Evolutionary conservation across 1,140 invertebrate species (phyloP).

Genomic region (Bombus confusus): DNA sequence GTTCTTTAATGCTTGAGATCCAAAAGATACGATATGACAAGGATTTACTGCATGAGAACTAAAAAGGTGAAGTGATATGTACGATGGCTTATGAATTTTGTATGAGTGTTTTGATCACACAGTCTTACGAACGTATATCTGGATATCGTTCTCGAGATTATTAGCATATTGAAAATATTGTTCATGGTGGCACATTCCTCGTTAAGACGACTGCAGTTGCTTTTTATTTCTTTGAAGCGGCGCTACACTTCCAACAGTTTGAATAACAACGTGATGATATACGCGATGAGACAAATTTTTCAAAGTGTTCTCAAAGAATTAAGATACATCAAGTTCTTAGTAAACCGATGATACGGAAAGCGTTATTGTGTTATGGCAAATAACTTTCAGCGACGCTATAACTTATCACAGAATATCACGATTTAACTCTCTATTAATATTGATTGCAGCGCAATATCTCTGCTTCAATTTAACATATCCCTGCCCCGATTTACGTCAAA

Average conservation of each 20-base stretch:
- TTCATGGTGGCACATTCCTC: constrained; percentile 38
- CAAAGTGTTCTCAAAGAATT: neutral
- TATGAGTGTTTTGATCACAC: constrained; percentile 71
- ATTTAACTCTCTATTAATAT: neutral
- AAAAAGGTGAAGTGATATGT: constrained; percentile 59
- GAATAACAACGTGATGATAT: constrained; percentile 3
- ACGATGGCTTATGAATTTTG: constrained; percentile 73
- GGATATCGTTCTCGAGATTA: constrained; percentile 52
- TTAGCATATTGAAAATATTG: constrained; percentile 73
- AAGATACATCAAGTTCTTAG: rapidly evolving
- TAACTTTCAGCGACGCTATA: neutral
- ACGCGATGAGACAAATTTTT: neutral
- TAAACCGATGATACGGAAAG: too few relatives aligned
- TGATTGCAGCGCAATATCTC: neutral
- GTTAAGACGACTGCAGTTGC: constrained; percentile 23
- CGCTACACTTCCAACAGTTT: neutral
- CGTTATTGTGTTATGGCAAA: neutral
- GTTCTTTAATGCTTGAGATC: constrained; percentile 36
- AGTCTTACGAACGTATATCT: constrained; percentile 57
- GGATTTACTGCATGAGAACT: constrained; percentile 67
- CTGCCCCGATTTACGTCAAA: neutral
- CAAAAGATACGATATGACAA: constrained; percentile 63
- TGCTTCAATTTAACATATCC: neutral
- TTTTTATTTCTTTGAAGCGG: neutral
- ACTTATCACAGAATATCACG: neutral